These are phyloP conservation scores for Galendromus occidentalis DNA, from an alignment of 1,140 invertebrate species.

Conservation along the genomic window DNA sequence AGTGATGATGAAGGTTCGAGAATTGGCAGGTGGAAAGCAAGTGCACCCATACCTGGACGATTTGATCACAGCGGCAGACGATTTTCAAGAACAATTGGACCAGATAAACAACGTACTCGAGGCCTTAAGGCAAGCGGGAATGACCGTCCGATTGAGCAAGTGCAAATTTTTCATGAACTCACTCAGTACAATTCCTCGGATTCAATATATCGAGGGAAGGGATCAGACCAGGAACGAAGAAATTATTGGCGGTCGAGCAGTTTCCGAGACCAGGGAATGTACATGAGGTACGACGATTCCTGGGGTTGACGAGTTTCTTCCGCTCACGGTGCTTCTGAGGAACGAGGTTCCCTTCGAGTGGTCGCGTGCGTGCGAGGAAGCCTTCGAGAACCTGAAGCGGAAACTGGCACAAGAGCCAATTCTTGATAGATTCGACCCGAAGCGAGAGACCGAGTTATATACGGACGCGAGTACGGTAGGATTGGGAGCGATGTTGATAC, in stretches of 20 bases:
- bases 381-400: background rate
- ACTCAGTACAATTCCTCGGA: no score
- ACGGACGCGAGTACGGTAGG: background rate
- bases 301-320: conserved; percentile 25
- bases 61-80: background rate
- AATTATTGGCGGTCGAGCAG: conserved; percentile 13
- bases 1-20: no score
- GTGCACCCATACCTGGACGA: background rate
- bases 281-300: conserved; percentile 21
- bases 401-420: background rate
- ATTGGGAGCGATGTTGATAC: background rate
- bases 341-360: conserved; percentile 27
- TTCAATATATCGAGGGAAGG: no score
- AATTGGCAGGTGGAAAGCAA: no score
- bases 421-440: background rate
- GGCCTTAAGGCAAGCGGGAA: no score
- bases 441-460: background rate
- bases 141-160: no score
- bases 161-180: no score
- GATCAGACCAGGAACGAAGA: background rate
- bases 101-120: no score
- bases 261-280: conserved; percentile 18
- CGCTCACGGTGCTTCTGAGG: conserved; percentile 26
- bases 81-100: background rate
- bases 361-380: conserved; percentile 17